Conservation (phyloP, 2,113 vertebrate species). For the human (Homo sapiens) region DNA sequence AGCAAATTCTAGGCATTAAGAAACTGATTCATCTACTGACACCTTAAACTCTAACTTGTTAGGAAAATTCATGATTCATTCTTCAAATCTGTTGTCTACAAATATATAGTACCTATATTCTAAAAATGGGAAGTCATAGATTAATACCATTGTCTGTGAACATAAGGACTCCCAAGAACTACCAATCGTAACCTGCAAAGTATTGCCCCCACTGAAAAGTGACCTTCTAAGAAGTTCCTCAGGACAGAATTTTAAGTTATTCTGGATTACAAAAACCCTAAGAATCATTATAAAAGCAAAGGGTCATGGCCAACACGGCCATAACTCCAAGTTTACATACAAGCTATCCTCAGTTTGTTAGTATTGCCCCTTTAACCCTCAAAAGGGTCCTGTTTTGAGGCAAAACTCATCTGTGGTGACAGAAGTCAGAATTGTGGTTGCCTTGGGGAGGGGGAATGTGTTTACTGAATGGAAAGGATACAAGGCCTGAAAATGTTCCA, state of each 20-base stretch:
- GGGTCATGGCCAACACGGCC: not conserved
- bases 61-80: constrained; percentile 41
- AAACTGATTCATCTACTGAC: constrained; percentile 57
- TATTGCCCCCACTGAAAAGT: not conserved
- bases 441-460: not conserved
- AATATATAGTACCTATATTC: not conserved
- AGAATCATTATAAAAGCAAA: not conserved
- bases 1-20: constrained; percentile 43
- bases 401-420: not conserved
- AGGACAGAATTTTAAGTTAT: not conserved
- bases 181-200: constrained; percentile 39
- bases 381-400: not conserved
- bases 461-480: not conserved
- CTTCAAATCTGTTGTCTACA: constrained; percentile 26
- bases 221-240: not conserved
- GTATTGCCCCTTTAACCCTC: not conserved
- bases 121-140: not conserved
- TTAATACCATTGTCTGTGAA: not conserved
- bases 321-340: not conserved
- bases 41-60: constrained; percentile 47
- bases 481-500: not conserved
- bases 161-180: not conserved
- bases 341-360: not conserved
- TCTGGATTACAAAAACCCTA: not conserved
- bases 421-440: not conserved